These are phyloP conservation scores for Myzus persicae DNA, from an alignment of 1,140 invertebrate species.

Conservation along the genomic window DNA sequence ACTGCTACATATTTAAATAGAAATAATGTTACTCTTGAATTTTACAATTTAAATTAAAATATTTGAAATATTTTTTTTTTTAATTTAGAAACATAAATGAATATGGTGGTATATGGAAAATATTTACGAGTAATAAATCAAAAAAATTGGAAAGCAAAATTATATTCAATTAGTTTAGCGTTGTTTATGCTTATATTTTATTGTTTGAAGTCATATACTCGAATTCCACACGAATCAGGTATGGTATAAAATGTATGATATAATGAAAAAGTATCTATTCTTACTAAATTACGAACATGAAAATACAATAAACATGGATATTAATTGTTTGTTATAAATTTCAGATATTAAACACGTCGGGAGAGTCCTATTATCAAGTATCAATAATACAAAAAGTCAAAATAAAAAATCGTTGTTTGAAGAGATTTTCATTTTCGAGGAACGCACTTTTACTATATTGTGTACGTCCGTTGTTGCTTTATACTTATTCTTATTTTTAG, in stretches of 20 bases:
- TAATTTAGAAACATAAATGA: background rate
- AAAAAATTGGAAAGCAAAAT: background rate
- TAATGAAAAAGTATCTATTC: background rate
- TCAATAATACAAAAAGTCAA: background rate
- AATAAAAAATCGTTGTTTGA: conserved; percentile 20
- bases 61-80: conserved; percentile 25
- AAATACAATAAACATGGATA: background rate
- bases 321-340: background rate
- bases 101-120: background rate
- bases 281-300: too few relatives aligned
- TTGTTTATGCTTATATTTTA: conserved; percentile 38
- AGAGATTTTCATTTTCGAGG: conserved; percentile 45
- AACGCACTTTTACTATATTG: conserved; percentile 30
- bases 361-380: background rate
- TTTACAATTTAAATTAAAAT: background rate
- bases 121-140: background rate
- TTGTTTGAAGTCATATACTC: background rate
- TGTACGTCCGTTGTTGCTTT: conserved; percentile 66
- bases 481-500: conserved; percentile 70
- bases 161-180: background rate
- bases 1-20: background rate
- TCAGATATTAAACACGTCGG: background rate
- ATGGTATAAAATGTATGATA: background rate
- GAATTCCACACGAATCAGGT: background rate
- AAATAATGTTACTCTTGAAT: background rate